Evolutionary conservation across 2,113 vertebrate genomes (phyloP), one percentile per base, ranked within the genome.

Genomic region (Cranoglanis bouderius): DNA sequence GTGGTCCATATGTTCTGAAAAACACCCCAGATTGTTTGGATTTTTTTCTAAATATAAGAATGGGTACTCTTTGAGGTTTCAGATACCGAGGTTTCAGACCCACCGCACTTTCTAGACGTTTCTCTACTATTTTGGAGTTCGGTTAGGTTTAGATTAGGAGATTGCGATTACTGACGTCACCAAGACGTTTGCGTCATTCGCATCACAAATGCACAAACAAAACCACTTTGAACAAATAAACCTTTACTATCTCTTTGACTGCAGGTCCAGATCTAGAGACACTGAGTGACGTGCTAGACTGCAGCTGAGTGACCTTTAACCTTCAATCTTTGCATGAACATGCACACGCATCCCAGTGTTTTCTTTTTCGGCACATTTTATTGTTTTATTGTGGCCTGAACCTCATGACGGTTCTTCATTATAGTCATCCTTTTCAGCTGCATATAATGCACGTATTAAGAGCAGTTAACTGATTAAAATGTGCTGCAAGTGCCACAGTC

Each of bases 381-480:
- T 80, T 19, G n/a, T 81, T 81, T 81, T 21, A 8, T 19, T 32
- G 16, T 81, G 51, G 21, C 51, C 53, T 24, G 13, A 55, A 32
- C 53, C 35, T 61, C 78, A 13, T 35, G 8, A 57, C 5, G 16
- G 16, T 8, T 55, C 32, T 57, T 82, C 35, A 38, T 35, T 13
- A 21, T 55, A 35, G 46, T 51, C 24, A 40, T 40, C 13, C 13
- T 29, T 77, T n/a, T 53, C 2, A 38, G 32, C 53, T 57, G 51
- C 4, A 43, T 7, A 49, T 49, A 46, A 6, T 78, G 43, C 53
- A 49, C 0, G 35, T 26, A 38, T 59, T 59, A 59, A 40, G 19
- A 24, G 10, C 0, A 82, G 9, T n/a, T 26, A 43, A 61, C 55
- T 61, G 81, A 61, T 83, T 83, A 83, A 83, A 83, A 83, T 83